These are phyloP conservation scores for Mesoclemmys tuberculata DNA, from an alignment of 2,113 vertebrate genomes.

Conservation along the genomic window DNA sequence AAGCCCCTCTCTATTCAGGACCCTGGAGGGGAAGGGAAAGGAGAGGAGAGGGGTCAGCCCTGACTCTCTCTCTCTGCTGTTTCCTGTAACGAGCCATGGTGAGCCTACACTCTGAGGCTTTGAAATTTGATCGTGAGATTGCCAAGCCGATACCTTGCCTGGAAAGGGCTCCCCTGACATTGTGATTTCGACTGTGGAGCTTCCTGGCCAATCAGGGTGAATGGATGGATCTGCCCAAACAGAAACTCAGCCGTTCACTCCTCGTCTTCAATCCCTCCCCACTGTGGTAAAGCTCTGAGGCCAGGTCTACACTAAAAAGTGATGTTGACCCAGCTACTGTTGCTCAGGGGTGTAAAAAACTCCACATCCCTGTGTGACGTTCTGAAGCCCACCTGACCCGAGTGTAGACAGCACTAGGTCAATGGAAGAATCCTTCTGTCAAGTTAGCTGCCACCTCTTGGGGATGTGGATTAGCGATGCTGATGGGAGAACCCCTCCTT, in stretches of 20 bases:
- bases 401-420: neutral
- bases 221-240: neutral
- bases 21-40: neutral
- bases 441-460: neutral
- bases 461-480: neutral
- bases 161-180: accelerated
- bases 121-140: neutral
- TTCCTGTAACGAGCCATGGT: neutral
- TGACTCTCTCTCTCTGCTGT: neutral
- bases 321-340: neutral
- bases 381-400: neutral
- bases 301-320: neutral
- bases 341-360: no score
- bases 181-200: neutral
- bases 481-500: neutral
- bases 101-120: neutral
- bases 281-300: conserved; percentile 53
- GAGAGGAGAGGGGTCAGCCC: accelerated
- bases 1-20: neutral
- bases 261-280: neutral
- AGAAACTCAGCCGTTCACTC: neutral
- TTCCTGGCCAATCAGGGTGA: neutral
- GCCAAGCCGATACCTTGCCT: neutral
- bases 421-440: neutral
- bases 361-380: no score